Evolutionary conservation across 2,113 vertebrate genomes (phyloP), one percentile per base, ranked within the genome.

Genomic region (Notiomystis cincta): DNA sequence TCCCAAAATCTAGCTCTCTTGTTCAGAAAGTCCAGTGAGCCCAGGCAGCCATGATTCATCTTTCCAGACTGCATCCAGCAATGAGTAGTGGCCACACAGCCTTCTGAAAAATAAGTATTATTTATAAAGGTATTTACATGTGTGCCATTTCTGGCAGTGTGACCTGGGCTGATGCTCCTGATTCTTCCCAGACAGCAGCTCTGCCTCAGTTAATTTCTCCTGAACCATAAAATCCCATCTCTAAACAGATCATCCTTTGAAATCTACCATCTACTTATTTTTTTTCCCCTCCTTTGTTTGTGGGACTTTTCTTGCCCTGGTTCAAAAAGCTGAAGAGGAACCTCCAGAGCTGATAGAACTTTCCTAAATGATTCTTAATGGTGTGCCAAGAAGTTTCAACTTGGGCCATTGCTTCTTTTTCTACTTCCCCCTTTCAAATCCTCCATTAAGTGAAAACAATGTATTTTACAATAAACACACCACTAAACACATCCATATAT

Each of bases 381-480:
- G 28, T 45, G 83, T 71, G 73, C 77, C 79, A 47, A 91, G 38
- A 71, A 33, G 15, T 69, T 94, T 82, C 65, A 48, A 28, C 5
- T 51, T 15, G 13, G 28, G 10, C 50, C 31, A 47, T 84, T 94
- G 45, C 28, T 76, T 89, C 28, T 70, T 10, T 24, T 86, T 50
- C 54, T 50, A 7, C 7, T 18, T 33, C 9, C 15, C 9, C 5
- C 37, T 24, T 45, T 21, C 25, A 80, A 64, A 71, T 33, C 10
- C 20, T 81, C 72, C 40, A 57, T 87, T 95, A 79, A 94, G n/a
- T 54, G 62, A 87, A 96, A 84, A 53, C 45, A 88, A 58, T 7
- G 54, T 72, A 72, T 69, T 91, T 91, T 94, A 94, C 66, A 82
- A 72, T 82, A 93, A 93, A 90, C 66, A 48, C 62, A 72, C 62